Percentiles rank a stretch among this genome's conserved stretches.
Conservation (phyloP, 2,888 invertebrate species). For the Netelia inedita region DNA sequence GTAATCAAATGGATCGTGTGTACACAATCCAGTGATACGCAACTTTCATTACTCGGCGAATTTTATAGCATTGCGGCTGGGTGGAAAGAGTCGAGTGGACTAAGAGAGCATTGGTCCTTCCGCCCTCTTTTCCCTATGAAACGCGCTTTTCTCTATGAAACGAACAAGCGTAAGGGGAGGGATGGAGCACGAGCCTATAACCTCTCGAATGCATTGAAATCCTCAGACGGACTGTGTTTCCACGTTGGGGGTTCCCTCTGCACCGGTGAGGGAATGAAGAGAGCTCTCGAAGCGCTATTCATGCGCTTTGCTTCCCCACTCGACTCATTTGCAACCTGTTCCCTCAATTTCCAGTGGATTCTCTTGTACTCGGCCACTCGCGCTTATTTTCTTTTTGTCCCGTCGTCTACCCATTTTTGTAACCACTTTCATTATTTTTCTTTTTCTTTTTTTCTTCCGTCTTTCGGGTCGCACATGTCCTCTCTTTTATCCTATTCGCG, state of each 20-base stretch:
- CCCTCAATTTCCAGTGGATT: constrained; percentile 42
- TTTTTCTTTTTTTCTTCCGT: constrained; percentile 44
- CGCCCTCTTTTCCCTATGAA: constrained; percentile 18
- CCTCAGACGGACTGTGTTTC: constrained; percentile 39
- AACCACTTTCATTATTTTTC: constrained; percentile 70
- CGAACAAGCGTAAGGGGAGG: constrained; percentile 12
- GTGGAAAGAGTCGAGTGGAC: constrained; percentile 16
- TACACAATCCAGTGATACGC: background rate
- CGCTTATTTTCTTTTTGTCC: constrained; percentile 20
- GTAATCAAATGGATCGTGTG: background rate
- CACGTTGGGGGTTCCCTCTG: constrained; percentile 4
- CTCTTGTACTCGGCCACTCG: constrained; percentile 19
- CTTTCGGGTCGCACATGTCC: constrained; percentile 38
- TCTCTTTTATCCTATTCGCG: constrained; percentile 13
- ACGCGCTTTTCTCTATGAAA: background rate
- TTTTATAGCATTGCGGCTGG: background rate
- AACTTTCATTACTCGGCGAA: constrained; percentile 22
- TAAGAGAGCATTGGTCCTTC: constrained; percentile 14
- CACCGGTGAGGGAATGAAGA: constrained; percentile 59
- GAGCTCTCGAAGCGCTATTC: constrained; percentile 79
- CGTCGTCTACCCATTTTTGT: constrained; percentile 37
- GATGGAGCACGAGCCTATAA: background rate
- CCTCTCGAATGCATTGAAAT: constrained; percentile 31
- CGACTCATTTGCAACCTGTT: constrained; percentile 63
- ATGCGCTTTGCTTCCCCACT: constrained; percentile 73